Base-by-base conservation (phyloP, 2,888 invertebrate species). In the Syrphus vitripennis region DNA sequence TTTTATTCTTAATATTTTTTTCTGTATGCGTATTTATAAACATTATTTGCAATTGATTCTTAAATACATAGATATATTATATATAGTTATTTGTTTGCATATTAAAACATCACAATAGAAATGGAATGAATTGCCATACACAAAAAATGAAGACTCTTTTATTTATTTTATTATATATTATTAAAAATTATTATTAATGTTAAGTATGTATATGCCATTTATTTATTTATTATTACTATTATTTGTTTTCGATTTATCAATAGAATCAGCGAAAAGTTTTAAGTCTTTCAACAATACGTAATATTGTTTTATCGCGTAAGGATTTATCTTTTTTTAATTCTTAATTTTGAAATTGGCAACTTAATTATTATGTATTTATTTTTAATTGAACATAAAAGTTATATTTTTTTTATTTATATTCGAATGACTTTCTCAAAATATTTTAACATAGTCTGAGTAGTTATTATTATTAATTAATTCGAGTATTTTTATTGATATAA, bases 41-140 rank as follows among this genome's bases (percentile, higher is more conserved):
- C 16, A 26, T 79, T 57, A 21, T 76, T 84, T 67, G 75, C 59
- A 71, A 61, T 79, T 70, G 57, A 72, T 70, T 80, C 42, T 80
- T 77, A 67, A 50, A 67, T 24, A 67, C 67, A 50, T 67, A 50
- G 31, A 45, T 26, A 61, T 37, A 40, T 24, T 40, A 61, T 29
- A 80, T 76, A 53, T 61, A 81, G 48, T 61, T 24, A 65, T 72
- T 74, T 59, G 6, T 86, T 82, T 72, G 82, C 74, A 78, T 82
- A 48, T 55, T 81, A 84, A 86, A 86, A 86, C 86, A 86, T 86
- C 86, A 86, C 86, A 86, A 86, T 82, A 86, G 77, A 82, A 84
- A 82, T 82, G 86, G 86, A 86, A 82, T 86, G 70, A 82, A 78
- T 77, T 82, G 77, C 65, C 84, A 72, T 77, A 83, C 65, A 79